Conservation (phyloP, 2,888 invertebrate genomes). For the Apamea anceps region DNA sequence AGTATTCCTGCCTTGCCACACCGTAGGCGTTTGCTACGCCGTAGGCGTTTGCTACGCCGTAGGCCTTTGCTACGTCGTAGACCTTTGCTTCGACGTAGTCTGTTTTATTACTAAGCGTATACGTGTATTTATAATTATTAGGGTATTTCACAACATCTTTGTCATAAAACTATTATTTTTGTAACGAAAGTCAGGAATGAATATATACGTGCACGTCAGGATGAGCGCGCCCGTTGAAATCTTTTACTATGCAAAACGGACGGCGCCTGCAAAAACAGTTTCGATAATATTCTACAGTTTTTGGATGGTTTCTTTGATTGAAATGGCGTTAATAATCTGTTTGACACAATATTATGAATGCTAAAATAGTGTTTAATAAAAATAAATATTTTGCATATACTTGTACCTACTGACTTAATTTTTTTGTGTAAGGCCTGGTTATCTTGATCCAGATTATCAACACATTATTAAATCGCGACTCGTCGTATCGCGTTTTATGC, state of each 20-base stretch:
- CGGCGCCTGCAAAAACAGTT: background rate
- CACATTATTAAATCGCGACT: too few species aligned
- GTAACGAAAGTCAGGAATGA: background rate
- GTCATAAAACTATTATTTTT: background rate
- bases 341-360: background rate
- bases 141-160: background rate
- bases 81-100: constrained; percentile 10
- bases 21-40: background rate
- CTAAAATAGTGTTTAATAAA: background rate
- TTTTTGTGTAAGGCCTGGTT: background rate
- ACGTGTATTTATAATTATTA: background rate
- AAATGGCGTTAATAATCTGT: too few species aligned
- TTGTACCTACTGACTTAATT: background rate
- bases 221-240: constrained; percentile 9
- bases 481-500: too few species aligned
- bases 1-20: background rate
- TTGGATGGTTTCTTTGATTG: background rate
- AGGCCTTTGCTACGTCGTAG: constrained; percentile 2
- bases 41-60: constrained; percentile 6
- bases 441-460: background rate
- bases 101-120: background rate
- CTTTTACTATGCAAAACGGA: constrained; percentile 9
- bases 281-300: background rate
- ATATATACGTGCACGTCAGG: background rate
- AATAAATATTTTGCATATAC: background rate